Base-by-base conservation (phyloP, 35 echinoderm and acorn worm species). In the Hemicentrotus pulcherrimus region DNA sequence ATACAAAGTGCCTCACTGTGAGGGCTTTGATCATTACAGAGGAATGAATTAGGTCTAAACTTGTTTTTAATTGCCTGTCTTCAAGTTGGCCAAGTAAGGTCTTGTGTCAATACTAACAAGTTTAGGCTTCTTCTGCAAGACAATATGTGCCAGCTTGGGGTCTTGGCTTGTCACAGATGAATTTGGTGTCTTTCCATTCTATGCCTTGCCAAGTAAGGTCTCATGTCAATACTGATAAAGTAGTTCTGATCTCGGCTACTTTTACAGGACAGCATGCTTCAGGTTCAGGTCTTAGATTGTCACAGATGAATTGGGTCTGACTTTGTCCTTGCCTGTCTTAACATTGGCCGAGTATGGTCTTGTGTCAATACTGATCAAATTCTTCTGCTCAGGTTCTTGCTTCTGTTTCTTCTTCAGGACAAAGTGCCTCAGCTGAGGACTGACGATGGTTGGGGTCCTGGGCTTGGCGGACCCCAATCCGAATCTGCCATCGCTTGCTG, bases 291-390 rank as follows among this genome's bases (percentile, higher is more conserved):
- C 22, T 95, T 92, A 96, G 13, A 94, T 96, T n/a, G 94, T 96
- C 16, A 94, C 94, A n/a, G 96, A 95, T 47, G 96, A 95, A 61
- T 96, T 96, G 41, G 94, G 86, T 47, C 94, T 88, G 24, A 48
- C 94, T 10, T 52, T 89, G 18, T 19, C 86, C 48, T 31, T 87
- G 9, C 24, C 48, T 18, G 94, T 55, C 55, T 86, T 94, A 4
- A 45, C 61, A 12, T 85, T 86, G 31, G 94, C 94, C 2, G 94
- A 96, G 31, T 46, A 94, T 7, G 93, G 94, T 85, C 94, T 52
- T 5, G 94, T 87, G 32, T 94, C 94, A 0, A 94, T 91, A 32
- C 86, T 91, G 10, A 96, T 91, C 85, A 65, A 85, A 31, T 92
- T 93, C 16, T 31, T 93, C 48, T 58, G 18, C 46, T 93, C 46